Conservation (phyloP, 2,888 invertebrate genomes). For the Thera obeliscata region DNA sequence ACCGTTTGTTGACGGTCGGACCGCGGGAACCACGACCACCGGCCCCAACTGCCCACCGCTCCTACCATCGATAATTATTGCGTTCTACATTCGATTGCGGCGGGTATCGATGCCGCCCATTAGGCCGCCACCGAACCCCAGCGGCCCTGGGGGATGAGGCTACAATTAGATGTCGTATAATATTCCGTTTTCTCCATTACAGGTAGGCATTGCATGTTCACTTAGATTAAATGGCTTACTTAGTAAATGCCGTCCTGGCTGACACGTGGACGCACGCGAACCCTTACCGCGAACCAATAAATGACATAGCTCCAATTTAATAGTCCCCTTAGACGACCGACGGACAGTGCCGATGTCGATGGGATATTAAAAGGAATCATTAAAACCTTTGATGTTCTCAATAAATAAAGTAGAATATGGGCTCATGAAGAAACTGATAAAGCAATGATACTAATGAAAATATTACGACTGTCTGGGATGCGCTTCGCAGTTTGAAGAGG, state of each 20-base stretch:
- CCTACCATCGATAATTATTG: constrained; percentile 76
- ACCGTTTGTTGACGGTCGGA: constrained; percentile 81
- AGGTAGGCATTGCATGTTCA: constrained; percentile 65
- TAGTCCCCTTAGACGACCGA: constrained; percentile 51
- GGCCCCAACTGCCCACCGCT: constrained; percentile 52
- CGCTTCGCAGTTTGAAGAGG: neutral
- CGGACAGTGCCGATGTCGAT: constrained; percentile 46
- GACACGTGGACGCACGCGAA: constrained; percentile 61
- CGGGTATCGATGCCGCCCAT: constrained; percentile 67
- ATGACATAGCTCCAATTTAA: constrained; percentile 63
- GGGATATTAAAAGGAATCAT: constrained; percentile 60
- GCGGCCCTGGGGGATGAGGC: constrained; percentile 69
- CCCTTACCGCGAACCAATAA: constrained; percentile 53
- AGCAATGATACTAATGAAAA: neutral
- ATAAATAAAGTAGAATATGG: constrained; percentile 4
- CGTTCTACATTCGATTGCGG: constrained; percentile 77
- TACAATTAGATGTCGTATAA: constrained; percentile 65
- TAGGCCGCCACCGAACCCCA: constrained; percentile 45
- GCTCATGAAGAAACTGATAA: neutral
- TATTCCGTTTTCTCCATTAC: constrained; percentile 65
- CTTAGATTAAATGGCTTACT: constrained; percentile 75
- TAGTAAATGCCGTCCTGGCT: constrained; percentile 71
- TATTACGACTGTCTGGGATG: neutral
- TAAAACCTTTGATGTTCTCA: constrained; percentile 37
- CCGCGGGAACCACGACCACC: constrained; percentile 76